phyloP scores from a whole-genome alignment of 2,797 vertebrate species.

The Neosilurus mollespiculum region DNA sequence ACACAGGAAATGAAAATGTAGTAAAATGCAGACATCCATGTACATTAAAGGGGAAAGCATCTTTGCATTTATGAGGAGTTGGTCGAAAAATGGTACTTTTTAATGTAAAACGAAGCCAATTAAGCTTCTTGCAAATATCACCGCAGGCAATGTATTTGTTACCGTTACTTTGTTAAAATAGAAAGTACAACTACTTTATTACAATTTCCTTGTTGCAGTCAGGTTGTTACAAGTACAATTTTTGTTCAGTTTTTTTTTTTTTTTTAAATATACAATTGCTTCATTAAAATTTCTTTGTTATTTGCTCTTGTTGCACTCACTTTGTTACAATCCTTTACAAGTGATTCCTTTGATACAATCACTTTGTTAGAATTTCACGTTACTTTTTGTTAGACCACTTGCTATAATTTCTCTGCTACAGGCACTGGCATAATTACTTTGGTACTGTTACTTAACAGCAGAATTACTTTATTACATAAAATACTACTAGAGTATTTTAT shows the following conservation, averaged over 20 bases:
- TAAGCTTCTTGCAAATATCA: background rate
- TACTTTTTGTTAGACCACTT: background rate
- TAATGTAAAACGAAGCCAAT: background rate
- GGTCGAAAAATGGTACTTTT: background rate
- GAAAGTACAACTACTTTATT: background rate
- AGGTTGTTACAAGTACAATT: too few species aligned
- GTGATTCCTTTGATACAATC: background rate
- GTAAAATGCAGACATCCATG: background rate
- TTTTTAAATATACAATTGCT: too few species aligned
- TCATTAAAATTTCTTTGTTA: too few species aligned
- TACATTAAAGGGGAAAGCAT: background rate
- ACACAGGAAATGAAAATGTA: slow-evolving; percentile 36
- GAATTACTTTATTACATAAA: background rate
- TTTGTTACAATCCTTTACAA: background rate
- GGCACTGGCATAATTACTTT: background rate
- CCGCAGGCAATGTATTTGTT: background rate
- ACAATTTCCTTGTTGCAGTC: background rate
- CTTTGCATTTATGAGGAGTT: slow-evolving; percentile 13
- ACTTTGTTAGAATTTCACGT: background rate
- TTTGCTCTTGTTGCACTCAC: background rate
- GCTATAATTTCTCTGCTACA: background rate
- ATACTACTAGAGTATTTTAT: background rate
- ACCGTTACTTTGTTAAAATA: background rate
- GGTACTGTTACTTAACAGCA: background rate
- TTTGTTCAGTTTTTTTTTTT: too few species aligned